A percentile compares a stretch with the other conserved stretches of the same genome.
Conservation (phyloP, 2,113 vertebrate species). For the Lathamus discolor region DNA sequence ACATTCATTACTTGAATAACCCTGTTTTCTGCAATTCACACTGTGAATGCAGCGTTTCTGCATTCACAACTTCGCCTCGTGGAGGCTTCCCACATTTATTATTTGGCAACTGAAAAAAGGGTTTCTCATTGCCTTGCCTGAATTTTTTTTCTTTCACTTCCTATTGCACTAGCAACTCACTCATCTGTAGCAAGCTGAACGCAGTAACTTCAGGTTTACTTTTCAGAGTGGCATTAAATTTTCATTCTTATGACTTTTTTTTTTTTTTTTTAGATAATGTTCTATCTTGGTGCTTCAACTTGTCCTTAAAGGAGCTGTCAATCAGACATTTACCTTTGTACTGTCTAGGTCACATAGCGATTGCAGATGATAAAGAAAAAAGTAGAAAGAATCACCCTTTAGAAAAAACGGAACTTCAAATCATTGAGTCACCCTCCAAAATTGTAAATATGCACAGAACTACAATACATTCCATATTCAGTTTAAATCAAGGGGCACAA, state of each 20-base stretch:
- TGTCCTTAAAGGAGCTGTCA: background rate
- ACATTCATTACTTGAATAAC: slow-evolving; percentile 16
- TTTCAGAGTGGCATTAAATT: background rate
- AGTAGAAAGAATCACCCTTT: background rate
- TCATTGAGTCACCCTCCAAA: background rate
- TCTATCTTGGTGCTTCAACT: background rate
- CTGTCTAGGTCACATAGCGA: background rate
- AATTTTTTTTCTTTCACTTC: slow-evolving; percentile 20
- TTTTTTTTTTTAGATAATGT: background rate
- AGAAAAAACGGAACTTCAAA: background rate
- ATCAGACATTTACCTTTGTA: background rate
- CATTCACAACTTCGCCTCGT: background rate
- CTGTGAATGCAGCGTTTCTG: background rate
- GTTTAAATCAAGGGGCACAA: background rate
- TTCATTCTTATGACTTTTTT: background rate
- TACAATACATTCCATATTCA: background rate
- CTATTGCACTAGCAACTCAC: background rate
- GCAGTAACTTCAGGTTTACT: background rate
- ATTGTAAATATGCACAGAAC: background rate
- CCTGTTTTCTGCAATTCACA: background rate
- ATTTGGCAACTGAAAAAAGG: slow-evolving; percentile 1
- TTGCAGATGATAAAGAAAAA: background rate
- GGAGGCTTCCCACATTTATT: slow-evolving; percentile 26
- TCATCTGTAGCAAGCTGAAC: background rate
- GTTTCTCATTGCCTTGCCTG: background rate